Base-by-base conservation (phyloP, 2,797 vertebrate genomes). In the Clarias pachynema region DNA sequence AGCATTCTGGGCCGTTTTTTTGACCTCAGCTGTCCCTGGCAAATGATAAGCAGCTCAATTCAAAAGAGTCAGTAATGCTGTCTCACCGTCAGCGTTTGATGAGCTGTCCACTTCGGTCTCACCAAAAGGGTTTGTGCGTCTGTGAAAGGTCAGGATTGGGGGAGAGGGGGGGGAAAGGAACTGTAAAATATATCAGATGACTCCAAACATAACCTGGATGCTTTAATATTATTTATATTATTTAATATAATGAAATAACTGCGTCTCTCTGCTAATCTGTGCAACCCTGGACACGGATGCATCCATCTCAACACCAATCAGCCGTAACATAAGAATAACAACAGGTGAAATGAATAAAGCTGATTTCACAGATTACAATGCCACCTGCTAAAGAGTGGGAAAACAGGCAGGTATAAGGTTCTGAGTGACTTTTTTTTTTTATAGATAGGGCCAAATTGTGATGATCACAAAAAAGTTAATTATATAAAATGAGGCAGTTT, bases 101-200 rank as follows among this genome's bases (percentile, higher is more conserved):
- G 91, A 91, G 69, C 92, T 92, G 56, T 95, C 93, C 0, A 96
- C 96, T 56, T 98, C 97, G 0, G 95, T 96, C 90, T 99, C 98
- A 69, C 98, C 98, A 88, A 99, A 99, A 0, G 98, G 98, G 90
- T 99, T 99, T 89, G 95, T 96, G 78, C 98, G 97, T 93, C 98
- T 99, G 91, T 79, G 29, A 37, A 74, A 63, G 14, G 34, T 40
- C 57, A 18, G 49, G 12, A 53, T 14, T 18, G 18, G 74, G 78
- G 44, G 34, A 37, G 34, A 18, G 18, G 74, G 78, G 83, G 83
- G 84, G 79, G 59, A 60, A 85, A 29, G 16, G 16, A 31, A 31
- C n/a, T 18, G 24, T 29, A 26, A 53, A 65, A 65, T 63, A 65
- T 20, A 16, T 37, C 14, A 12, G 4, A 26, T 29, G 60, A 65